Conservation (phyloP, 2,888 invertebrate species). For the Epistrophe grossulariae region DNA sequence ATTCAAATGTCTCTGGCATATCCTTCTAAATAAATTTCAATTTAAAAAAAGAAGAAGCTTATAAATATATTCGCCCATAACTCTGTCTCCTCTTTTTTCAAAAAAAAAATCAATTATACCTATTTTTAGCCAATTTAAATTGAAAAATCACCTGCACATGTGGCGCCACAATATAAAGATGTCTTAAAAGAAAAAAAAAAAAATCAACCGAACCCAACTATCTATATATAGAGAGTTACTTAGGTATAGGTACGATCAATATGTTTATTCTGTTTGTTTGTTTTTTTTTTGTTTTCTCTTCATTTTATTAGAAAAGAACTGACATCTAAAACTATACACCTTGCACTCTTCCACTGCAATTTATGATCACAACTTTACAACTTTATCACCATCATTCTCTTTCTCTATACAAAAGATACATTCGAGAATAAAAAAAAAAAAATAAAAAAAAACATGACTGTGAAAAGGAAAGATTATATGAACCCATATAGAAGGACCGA, state of each 20-base stretch:
- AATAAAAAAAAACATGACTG: slow-evolving; percentile 39
- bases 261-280: slow-evolving; percentile 10
- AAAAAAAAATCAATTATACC: slow-evolving; percentile 64
- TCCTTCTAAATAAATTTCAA: slow-evolving; percentile 54
- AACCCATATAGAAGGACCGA: slow-evolving; percentile 53
- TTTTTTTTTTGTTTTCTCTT: slow-evolving; percentile 4
- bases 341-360: slow-evolving; percentile 72
- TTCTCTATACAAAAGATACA: slow-evolving; percentile 65
- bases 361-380: slow-evolving; percentile 76
- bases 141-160: slow-evolving; percentile 63
- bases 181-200: slow-evolving; percentile 9
- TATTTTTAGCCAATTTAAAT: slow-evolving; percentile 65
- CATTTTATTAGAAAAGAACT: slow-evolving; percentile 39
- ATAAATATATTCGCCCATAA: slow-evolving; percentile 23
- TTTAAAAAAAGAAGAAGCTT: slow-evolving; percentile 26
- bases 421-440: slow-evolving; percentile 18
- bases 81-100: slow-evolving; percentile 22
- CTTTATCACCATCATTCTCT: slow-evolving; percentile 66
- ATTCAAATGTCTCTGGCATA: slow-evolving; percentile 23
- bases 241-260: neutral
- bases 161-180: slow-evolving; percentile 57
- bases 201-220: slow-evolving; percentile 4
- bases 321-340: slow-evolving; percentile 75
- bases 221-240: neutral
- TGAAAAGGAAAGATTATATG: slow-evolving; percentile 43